phyloP scores from a whole-genome alignment of 1,140 invertebrate species.

The Drosophila carrolli region DNA sequence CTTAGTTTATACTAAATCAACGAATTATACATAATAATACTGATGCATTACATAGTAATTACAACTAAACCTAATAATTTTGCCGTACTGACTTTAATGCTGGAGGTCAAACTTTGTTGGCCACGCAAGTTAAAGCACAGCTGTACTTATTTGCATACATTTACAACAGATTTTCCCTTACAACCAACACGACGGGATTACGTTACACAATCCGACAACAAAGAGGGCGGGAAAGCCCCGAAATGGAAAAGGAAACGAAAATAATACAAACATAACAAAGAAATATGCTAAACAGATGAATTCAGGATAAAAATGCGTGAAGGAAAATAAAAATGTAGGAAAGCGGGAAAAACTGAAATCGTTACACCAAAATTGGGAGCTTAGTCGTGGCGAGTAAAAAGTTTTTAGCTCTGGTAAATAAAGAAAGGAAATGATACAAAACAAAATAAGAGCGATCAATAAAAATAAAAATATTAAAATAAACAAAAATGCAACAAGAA shows the following conservation, averaged over 20 bases:
- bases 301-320: constrained; percentile 62
- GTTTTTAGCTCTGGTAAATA: constrained; percentile 41
- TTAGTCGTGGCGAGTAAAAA: constrained; percentile 50
- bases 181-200: constrained; percentile 53
- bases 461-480: constrained; percentile 38
- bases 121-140: constrained; percentile 56
- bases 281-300: constrained; percentile 81
- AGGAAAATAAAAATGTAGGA: constrained; percentile 15
- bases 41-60: neutral
- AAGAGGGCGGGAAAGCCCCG: constrained; percentile 5
- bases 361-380: constrained; percentile 69
- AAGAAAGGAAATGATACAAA: constrained; percentile 43
- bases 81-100: constrained; percentile 38
- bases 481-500: constrained; percentile 8
- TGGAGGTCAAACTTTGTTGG: constrained; percentile 46
- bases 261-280: constrained; percentile 80
- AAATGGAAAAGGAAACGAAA: constrained; percentile 52
- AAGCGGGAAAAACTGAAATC: constrained; percentile 58
- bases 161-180: constrained; percentile 61
- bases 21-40: neutral
- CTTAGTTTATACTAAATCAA: neutral
- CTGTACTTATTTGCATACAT: constrained; percentile 75
- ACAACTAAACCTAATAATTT: neutral
- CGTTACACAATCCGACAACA: constrained; percentile 54
- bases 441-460: constrained; percentile 44